These are phyloP conservation scores for Neopipo cinnamomea DNA, from an alignment of 2,113 vertebrate genomes.

Conservation along the genomic window DNA sequence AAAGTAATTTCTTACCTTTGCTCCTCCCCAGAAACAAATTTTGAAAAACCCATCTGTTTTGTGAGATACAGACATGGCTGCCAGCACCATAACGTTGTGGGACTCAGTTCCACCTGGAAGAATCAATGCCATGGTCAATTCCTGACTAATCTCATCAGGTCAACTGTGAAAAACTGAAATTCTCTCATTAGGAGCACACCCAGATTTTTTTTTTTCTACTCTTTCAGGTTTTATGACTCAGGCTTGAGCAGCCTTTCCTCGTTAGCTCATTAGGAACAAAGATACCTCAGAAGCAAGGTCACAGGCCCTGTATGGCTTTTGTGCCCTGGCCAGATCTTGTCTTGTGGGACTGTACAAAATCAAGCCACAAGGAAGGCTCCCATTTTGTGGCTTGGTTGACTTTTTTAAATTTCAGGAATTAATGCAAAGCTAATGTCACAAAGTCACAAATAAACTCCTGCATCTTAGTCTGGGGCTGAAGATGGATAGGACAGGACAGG, in stretches of 20 bases:
- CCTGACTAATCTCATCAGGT: not conserved
- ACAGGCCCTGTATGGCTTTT: not conserved
- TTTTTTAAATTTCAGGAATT: not conserved
- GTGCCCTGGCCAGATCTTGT: not conserved
- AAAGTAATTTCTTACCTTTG: not conserved
- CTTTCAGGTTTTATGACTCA: not conserved
- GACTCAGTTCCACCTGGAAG: not conserved
- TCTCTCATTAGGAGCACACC: not conserved
- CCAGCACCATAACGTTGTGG: not conserved
- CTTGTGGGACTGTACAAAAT: not conserved
- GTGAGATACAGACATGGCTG: not conserved
- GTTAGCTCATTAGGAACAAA: fast-evolving
- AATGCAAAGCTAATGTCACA: not conserved
- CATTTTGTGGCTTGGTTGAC: fast-evolving
- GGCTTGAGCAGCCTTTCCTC: not conserved
- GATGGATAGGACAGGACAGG: not conserved
- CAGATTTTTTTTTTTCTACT: not conserved
- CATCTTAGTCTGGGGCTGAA: not conserved
- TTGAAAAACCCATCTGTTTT: not conserved
- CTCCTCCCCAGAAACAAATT: not conserved
- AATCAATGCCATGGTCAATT: not conserved
- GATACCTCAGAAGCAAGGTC: not conserved
- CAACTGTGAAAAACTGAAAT: not conserved
- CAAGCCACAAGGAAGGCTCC: not conserved
- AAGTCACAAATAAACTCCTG: not conserved